Evolutionary conservation across 2,888 invertebrate genomes (phyloP), one percentile per base, ranked within the genome.

Genomic region (Dinocampus coccinellae): DNA sequence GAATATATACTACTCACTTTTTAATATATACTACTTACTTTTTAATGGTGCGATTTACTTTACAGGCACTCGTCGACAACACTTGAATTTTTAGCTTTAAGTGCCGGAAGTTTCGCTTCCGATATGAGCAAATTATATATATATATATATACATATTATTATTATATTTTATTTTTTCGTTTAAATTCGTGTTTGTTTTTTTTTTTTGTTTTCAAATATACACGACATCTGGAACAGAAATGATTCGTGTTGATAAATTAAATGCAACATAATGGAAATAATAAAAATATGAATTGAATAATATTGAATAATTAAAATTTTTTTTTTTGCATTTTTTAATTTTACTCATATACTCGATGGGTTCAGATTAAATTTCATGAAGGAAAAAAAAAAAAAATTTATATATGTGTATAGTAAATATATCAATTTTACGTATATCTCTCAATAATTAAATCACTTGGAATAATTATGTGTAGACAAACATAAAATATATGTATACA

Each of bases 81-180:
- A 75, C 74, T 78, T 70, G 69, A 76, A 71, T 72, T 74, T 73
- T 74, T 72, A 68, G 69, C 53, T n/a, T 69, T 57, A 72, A 70
- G 66, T 62, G 65, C 64, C 76, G 76, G 75, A 77, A 78, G 68
- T 64, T 60, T 52, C 53, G 65, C 74, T 76, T 76, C 70, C 69
- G 73, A 75, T 76, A 68, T 61, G 64, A 60, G 73, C 57, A 58
- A 69, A 73, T 75, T 65, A 69, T 60, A 2, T 16, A 58, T 16
- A n/a, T 4, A n/a, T n/a, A n/a, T n/a, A n/a, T n/a, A n/a, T n/a
- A n/a, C n/a, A n/a, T n/a, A n/a, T n/a, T n/a, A n/a, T n/a, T n/a
- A n/a, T n/a, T n/a, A n/a, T n/a, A n/a, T n/a, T n/a, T n/a, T n/a
- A n/a, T n/a, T n/a, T n/a, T n/a, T n/a, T n/a, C n/a, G n/a, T n/a